These are phyloP conservation scores for Rotaria sp. DNA, from an alignment of 2,888 invertebrate species.

Conservation along the genomic window DNA sequence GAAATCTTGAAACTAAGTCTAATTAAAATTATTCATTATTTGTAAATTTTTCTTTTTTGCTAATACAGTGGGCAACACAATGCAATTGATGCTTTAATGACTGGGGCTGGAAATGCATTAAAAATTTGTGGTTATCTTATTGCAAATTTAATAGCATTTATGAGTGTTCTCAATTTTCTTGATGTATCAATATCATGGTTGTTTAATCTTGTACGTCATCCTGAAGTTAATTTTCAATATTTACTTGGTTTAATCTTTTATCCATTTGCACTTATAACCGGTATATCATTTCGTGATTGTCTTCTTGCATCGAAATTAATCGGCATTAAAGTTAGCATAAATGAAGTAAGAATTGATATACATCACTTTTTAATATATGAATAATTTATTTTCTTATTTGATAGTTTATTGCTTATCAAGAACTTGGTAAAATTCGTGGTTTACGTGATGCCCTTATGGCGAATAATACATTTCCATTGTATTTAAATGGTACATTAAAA, in stretches of 20 bases:
- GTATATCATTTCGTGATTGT: constrained; percentile 63
- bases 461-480: constrained; percentile 25
- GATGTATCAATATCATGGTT: constrained; percentile 29
- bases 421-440: constrained; percentile 56
- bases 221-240: constrained; percentile 28
- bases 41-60: background rate
- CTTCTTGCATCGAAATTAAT: constrained; percentile 72
- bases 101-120: background rate
- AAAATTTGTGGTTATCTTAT: constrained; percentile 29
- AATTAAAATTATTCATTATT: background rate
- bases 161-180: constrained; percentile 32
- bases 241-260: constrained; percentile 65
- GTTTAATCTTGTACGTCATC: background rate
- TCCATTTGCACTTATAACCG: constrained; percentile 82
- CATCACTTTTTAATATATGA: background rate
- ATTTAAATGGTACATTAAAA: constrained; percentile 18
- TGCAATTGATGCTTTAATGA: constrained; percentile 23
- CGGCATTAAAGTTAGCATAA: constrained; percentile 79
- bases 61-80: background rate
- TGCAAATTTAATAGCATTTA: constrained; percentile 39
- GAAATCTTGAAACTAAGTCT: no score
- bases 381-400: background rate
- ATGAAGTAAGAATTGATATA: constrained; percentile 60
- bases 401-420: constrained; percentile 73
- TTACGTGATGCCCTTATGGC: constrained; percentile 28